Evolutionary conservation across 2,888 invertebrate genomes (phyloP), one percentile per base, ranked within the genome.

Genomic region (Orthosia gracilis): DNA sequence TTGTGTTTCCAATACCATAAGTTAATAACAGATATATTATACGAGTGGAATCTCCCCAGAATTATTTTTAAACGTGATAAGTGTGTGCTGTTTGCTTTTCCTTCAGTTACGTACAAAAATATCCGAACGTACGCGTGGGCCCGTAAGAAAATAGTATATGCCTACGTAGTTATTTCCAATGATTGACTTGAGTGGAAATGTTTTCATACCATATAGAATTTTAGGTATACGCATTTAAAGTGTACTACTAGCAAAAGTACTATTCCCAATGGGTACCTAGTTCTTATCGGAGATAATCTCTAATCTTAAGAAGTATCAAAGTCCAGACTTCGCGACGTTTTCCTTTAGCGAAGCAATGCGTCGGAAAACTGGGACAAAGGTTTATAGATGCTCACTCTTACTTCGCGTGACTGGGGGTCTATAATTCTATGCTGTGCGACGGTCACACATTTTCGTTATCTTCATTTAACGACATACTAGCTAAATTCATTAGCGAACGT

Each of bases 21-120:
- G 12, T 78, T 55, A 55, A 52, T 62, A 65, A 52, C 13, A 47
- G 18, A 31, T 52, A 57, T n/a, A n/a, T n/a, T 47, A 54, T 61
- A 52, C 23, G 26, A 40, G 18, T 80, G 71, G 80, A 82, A 78
- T 67, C 15, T 64, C 52, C 78, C 68, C 18, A 40, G 17, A 62
- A 18, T 57, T 80, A 80, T 78, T 83, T 82, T 55, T 78, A 83
- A 66, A 69, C 26, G 21, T 68, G 78, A 2, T 77, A 80, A 76
- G 59, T 79, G 65, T 15, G 7, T 47, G 50, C 21, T 81, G 64
- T 54, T 63, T 63, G 40, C 18, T 45, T 50, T 64, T 31, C 21
- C 40, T 67, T 63, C 15, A 18, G 40, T 55, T 61, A 26, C 18
- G 17, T 65, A 23, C 18, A 62, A 40, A 73, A 61, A 77, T 66